Evolutionary conservation across 2,888 invertebrate species (phyloP).

Genomic region (Athalia rosae): DNA sequence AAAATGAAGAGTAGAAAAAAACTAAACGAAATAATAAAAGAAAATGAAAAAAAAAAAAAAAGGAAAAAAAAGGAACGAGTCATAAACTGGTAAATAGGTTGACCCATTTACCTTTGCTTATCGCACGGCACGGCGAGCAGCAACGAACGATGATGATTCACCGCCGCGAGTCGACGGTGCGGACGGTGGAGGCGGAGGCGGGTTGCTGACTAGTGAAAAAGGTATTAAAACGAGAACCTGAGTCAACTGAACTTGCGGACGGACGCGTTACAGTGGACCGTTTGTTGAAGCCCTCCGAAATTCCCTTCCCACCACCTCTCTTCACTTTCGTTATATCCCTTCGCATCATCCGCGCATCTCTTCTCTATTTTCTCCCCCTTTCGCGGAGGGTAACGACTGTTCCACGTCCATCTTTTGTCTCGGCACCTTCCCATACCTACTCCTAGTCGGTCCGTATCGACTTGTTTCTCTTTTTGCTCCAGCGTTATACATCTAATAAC

Average conservation of each 20-base stretch:
- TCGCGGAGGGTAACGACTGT: no score
- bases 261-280: constrained; percentile 1
- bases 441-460: no score
- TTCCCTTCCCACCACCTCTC: not conserved
- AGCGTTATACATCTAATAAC: no score
- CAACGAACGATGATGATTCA: constrained; percentile 21
- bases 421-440: no score
- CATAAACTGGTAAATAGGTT: constrained; percentile 47
- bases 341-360: no score
- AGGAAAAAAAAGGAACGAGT: constrained; percentile 39
- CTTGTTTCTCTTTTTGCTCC: no score
- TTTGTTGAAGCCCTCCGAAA: no score
- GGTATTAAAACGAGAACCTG: constrained; percentile 53
- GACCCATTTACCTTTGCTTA: constrained; percentile 57
- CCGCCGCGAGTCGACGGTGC: constrained; percentile 16
- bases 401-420: no score
- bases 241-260: constrained; percentile 50
- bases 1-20: constrained; percentile 4
- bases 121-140: constrained; percentile 50
- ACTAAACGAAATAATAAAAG: not conserved
- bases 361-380: no score
- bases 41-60: constrained; percentile 19
- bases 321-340: not conserved
- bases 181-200: constrained; percentile 53
- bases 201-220: constrained; percentile 54